Evolutionary conservation across 2,797 vertebrate genomes (phyloP).

Genomic region (Lindbergichthys nudifrons): DNA sequence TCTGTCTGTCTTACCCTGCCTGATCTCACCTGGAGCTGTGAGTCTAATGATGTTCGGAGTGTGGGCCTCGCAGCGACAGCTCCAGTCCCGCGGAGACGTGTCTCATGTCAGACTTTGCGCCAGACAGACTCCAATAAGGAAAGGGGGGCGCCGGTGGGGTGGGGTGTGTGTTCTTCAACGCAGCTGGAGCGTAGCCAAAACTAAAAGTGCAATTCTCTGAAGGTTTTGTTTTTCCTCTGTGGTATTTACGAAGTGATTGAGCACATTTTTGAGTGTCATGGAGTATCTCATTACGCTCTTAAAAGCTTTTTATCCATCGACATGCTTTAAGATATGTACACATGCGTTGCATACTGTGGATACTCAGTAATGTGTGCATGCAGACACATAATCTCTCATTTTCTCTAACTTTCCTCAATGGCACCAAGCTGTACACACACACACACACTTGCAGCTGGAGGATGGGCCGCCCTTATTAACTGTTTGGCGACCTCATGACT

Average conservation of each 20-base stretch:
- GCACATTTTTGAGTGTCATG: constrained; percentile 71
- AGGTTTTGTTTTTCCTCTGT: constrained; percentile 67
- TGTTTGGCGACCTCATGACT: constrained; percentile 83
- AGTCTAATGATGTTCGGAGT: constrained; percentile 76
- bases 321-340: constrained; percentile 59
- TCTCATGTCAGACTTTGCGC: constrained; percentile 77
- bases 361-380: constrained; percentile 50
- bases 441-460: constrained; percentile 65
- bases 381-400: constrained; percentile 56
- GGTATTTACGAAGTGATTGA: constrained; percentile 77
- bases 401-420: constrained; percentile 50
- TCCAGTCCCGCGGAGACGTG: constrained; percentile 69
- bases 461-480: constrained; percentile 77
- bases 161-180: constrained; percentile 59
- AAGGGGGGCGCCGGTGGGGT: constrained; percentile 3
- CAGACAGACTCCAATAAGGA: constrained; percentile 75
- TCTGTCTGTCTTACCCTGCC: constrained; percentile 18
- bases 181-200: constrained; percentile 70
- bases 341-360: constrained; percentile 43
- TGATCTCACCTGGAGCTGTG: constrained; percentile 73
- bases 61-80: constrained; percentile 76
- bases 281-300: constrained; percentile 73
- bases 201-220: constrained; percentile 67
- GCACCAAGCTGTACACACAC: constrained; percentile 45
- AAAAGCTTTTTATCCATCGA: constrained; percentile 75